These are phyloP conservation scores for Cettia cetti DNA, from an alignment of 2,113 vertebrate genomes.

Conservation along the genomic window DNA sequence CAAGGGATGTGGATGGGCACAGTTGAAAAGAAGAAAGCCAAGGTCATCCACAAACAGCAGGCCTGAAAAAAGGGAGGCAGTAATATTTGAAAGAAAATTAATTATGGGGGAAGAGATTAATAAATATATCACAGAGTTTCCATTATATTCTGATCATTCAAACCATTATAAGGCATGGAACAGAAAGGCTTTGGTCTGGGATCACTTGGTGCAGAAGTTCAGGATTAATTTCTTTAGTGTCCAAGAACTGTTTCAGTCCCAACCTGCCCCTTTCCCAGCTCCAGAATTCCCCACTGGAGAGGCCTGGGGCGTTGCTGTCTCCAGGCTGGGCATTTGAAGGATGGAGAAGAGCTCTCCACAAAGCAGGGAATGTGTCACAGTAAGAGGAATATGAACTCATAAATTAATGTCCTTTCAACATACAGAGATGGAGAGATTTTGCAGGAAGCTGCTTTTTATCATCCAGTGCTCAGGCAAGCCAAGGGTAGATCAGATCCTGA, in stretches of 20 bases:
- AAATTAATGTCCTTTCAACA: background rate
- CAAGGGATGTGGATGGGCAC: background rate
- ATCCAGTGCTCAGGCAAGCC: background rate
- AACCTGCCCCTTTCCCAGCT: background rate
- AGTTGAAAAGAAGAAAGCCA: background rate
- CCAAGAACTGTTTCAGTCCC: background rate
- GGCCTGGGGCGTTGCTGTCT: background rate
- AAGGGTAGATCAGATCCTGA: background rate
- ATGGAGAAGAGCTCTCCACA: background rate
- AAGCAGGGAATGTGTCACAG: background rate
- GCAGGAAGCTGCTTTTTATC: background rate
- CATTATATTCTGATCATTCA: background rate
- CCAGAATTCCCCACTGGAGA: background rate
- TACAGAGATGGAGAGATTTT: background rate
- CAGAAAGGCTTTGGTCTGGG: background rate
- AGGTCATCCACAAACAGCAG: background rate
- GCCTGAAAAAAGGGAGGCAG: background rate
- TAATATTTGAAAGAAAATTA: background rate
- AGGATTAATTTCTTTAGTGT: background rate
- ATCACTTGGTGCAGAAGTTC: background rate
- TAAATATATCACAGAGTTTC: background rate
- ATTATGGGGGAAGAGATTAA: background rate
- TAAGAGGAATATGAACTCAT: background rate
- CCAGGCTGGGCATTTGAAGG: rapidly evolving
- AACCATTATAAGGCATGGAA: background rate